Base-by-base conservation (phyloP, 1,140 invertebrate genomes). In the Drosophila dunni region DNA sequence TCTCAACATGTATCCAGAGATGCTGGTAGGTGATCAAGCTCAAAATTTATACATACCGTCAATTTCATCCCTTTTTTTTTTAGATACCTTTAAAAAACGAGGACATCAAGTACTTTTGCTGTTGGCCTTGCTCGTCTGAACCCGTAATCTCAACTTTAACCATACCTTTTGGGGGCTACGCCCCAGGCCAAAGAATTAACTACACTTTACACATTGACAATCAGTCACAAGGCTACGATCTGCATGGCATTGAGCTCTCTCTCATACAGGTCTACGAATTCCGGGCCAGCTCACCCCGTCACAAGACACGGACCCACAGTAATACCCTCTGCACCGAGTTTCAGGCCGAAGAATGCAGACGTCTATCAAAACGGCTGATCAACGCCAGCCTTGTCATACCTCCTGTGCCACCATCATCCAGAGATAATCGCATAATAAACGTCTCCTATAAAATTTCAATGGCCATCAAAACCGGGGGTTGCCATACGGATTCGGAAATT, bases 1-100 rank as follows among this genome's bases (percentile, higher is more conserved):
- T 92, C 94, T 97, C 11, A 97, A 97, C 91, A 92, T 93, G 81
- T 93, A 94, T 45, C 72, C 91, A 3, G 71, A 88, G 9, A 60
- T 81, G 40, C 42, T 90, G 67, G 90, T 91, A n/a, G 10, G 60
- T 29, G 24, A 3, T 29, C 6, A 29, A 6, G 1, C 24, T 29
- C 6, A 29, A 6, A 29, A 33, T 24, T 5, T 1, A 29, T 13
- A 8, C 4, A 38, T 7, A 6, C n/a, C 0, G 7, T 8, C 20
- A 13, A 38, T n/a, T 15, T 2, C 29, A 36, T 13, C 3, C n/a
- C 33, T 29, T 74, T 2, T n/a, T 7, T n/a, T 3, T 3, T 33
- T 4, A 90, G 88, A 50, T 91, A 29, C 88, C 90, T 0, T 7
- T 91, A 0, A 73, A 73, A 11, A 63, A 50, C 5, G 90, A 91